phyloP scores from a whole-genome alignment of 2,888 invertebrate genomes.

The Dione juno region DNA sequence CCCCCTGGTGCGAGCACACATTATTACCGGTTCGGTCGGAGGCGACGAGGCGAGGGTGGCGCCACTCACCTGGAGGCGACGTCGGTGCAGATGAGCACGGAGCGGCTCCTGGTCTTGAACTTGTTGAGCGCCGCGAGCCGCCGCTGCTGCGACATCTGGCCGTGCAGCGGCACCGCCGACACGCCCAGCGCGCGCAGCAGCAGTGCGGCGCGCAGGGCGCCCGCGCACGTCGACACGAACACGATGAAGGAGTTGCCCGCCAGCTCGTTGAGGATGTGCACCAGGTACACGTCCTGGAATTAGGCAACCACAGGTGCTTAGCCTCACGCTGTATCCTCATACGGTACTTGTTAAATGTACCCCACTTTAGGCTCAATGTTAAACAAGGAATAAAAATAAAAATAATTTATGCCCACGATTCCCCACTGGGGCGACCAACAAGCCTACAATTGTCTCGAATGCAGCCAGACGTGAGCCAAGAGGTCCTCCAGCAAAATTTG shows the following conservation, averaged over 20 bases:
- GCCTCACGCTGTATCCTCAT: no score
- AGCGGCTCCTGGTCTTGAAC: slow-evolving; percentile 96
- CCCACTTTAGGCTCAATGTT: not conserved
- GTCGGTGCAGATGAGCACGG: slow-evolving; percentile 98
- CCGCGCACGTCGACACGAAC: slow-evolving; percentile 97
- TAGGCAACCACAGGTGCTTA: no score
- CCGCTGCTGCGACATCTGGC: slow-evolving; percentile 99
- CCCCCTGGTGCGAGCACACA: slow-evolving; percentile 87
- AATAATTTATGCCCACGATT: no score
- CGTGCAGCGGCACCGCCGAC: slow-evolving; percentile 98
- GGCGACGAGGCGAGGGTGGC: no score
- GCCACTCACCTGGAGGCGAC: slow-evolving; percentile 94
- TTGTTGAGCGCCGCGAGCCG: slow-evolving; percentile 97
- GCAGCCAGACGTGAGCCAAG: no score
- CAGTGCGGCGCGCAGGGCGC: slow-evolving; percentile 94
- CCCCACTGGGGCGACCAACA: no score
- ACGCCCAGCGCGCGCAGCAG: slow-evolving; percentile 95
- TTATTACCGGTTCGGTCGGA: no score
- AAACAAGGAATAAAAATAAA: no score
- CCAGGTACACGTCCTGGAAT: slow-evolving; percentile 95
- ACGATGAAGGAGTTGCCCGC: slow-evolving; percentile 98
- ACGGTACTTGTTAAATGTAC: not conserved
- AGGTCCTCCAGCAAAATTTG: no score
- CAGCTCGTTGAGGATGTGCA: slow-evolving; percentile 96
- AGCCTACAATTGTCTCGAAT: no score